Percentiles rank a stretch among this genome's conserved stretches.
These are phyloP conservation scores for Cladorhizidae sp. DNA, from an alignment of 37 sponge, comb jelly and placozoan genomes.

Conservation along the genomic window DNA sequence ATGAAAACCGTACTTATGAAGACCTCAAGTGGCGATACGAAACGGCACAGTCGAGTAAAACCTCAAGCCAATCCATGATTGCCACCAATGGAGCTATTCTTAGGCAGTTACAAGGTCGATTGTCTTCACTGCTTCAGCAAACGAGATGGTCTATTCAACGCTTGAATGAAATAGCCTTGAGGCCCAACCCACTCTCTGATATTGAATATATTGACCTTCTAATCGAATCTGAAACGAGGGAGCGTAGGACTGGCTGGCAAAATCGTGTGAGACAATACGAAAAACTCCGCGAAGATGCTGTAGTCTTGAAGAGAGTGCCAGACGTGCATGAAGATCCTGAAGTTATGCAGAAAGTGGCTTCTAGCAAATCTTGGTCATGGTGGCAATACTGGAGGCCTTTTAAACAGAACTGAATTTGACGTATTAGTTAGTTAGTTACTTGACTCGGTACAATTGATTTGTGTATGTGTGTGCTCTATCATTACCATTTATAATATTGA, in stretches of 20 bases:
- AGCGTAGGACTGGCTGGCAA: conserved; percentile 44
- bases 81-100: conserved; percentile 17
- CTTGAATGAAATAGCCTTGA: conserved; percentile 76
- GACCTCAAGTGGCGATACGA: conserved; percentile 58
- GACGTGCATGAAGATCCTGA: no score
- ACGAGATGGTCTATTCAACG: conserved; percentile 22
- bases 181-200: conserved; percentile 65
- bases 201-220: conserved; percentile 81
- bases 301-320: no score
- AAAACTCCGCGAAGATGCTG: no score
- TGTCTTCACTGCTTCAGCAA: conserved; percentile 18
- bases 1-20: conserved; percentile 50
- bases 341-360: no score
- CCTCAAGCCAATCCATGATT: conserved; percentile 30
- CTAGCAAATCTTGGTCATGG: no score
- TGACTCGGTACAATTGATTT: no score
- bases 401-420: no score
- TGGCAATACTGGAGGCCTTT: no score
- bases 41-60: conserved; percentile 30
- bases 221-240: conserved; percentile 63
- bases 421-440: no score
- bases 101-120: neutral
- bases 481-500: no score
- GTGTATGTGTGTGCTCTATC: no score
- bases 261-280: no score